Evolutionary conservation across 2,797 vertebrate genomes (phyloP).

Genomic region (Spatula clypeata): DNA sequence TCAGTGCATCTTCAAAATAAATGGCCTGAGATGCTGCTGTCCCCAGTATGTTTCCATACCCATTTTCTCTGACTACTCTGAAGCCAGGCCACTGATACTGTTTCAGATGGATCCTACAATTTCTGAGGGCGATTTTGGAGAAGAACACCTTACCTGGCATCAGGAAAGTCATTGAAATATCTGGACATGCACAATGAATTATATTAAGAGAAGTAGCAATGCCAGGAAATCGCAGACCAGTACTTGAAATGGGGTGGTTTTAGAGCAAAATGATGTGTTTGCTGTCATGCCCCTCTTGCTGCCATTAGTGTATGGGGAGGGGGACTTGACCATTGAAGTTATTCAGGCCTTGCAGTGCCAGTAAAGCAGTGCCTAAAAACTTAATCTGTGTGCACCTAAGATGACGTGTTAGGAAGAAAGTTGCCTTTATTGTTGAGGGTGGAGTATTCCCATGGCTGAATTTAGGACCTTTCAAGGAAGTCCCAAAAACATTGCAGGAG

Average conservation of each 20-base stretch:
- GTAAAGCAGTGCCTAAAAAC: not conserved
- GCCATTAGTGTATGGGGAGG: rapidly evolving
- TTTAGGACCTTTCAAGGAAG: not conserved
- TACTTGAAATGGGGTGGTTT: not conserved
- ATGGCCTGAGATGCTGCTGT: not conserved
- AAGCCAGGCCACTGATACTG: not conserved
- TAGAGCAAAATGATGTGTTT: rapidly evolving
- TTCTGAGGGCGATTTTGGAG: not conserved
- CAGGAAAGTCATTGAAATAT: not conserved
- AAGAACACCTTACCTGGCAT: not conserved
- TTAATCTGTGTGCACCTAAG: not conserved
- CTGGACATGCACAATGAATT: not conserved
- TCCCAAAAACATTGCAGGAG: not conserved
- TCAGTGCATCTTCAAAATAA: not conserved
- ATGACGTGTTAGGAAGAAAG: not conserved
- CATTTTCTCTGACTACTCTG: rapidly evolving
- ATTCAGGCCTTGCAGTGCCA: not conserved
- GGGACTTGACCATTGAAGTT: not conserved
- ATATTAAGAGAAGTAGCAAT: not conserved
- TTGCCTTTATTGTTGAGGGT: not conserved
- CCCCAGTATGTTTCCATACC: rapidly evolving
- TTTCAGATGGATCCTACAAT: not conserved
- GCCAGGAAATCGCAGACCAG: not conserved
- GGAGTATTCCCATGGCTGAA: rapidly evolving
- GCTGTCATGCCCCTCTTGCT: not conserved